A percentile compares a stretch with the other conserved stretches of the same genome.
Conservation (phyloP, 2,113 vertebrate species). For the Hypanus sabinus region DNA sequence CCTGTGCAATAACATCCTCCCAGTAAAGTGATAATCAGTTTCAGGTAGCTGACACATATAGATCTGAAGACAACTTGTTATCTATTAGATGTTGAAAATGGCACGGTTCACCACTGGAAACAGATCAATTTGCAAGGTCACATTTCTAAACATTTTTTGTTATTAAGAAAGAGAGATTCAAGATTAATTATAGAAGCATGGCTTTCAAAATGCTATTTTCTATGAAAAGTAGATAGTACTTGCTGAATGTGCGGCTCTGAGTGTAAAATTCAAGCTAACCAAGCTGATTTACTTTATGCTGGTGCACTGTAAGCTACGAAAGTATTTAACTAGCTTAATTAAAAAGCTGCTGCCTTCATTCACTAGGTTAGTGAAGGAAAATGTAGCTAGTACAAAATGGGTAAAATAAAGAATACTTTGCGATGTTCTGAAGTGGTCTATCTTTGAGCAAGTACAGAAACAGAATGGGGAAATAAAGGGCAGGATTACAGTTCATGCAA, state of each 20-base stretch:
- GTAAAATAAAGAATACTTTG: constrained; percentile 4
- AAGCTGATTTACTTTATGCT: background rate
- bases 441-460: background rate
- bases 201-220: background rate
- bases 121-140: background rate
- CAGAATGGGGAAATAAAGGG: too few relatives aligned
- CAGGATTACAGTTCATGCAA: too few relatives aligned
- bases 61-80: background rate
- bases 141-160: background rate
- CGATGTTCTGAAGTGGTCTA: background rate
- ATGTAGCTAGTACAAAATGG: background rate
- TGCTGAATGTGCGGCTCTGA: background rate
- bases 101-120: background rate
- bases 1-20: too few relatives aligned
- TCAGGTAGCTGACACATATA: background rate
- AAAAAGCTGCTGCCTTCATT: constrained; percentile 11
- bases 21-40: background rate
- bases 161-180: background rate
- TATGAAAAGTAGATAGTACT: background rate
- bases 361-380: background rate
- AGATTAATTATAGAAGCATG: background rate
- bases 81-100: background rate
- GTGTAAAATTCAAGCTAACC: background rate
- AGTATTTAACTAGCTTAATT: constrained; percentile 23
- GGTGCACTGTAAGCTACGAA: background rate